A percentile compares a stretch with the other conserved stretches of the same genome.
phyloP scores from a whole-genome alignment of 1,140 invertebrate genomes.

The Agrypnia vestita region DNA sequence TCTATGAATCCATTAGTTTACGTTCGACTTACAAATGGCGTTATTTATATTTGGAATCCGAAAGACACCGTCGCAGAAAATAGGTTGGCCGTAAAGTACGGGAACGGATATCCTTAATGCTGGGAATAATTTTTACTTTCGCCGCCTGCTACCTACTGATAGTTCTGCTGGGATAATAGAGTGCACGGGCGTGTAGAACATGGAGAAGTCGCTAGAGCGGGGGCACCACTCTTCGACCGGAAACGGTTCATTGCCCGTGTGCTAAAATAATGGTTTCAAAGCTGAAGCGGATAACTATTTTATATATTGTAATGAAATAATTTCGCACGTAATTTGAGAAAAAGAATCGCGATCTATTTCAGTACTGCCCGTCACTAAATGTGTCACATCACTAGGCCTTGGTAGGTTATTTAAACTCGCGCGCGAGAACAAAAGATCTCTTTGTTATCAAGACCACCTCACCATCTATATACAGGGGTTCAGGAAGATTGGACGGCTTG shows the following conservation, averaged over 20 bases:
- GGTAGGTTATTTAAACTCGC: no score
- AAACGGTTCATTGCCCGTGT: constrained; percentile 37
- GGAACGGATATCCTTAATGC: constrained; percentile 59
- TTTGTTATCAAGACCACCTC: no score
- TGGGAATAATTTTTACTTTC: constrained; percentile 57
- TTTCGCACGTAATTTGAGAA: no score
- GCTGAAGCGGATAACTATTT: neutral
- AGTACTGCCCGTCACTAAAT: no score
- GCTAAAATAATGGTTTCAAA: constrained; percentile 19
- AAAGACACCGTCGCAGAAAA: constrained; percentile 56
- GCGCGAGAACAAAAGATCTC: no score
- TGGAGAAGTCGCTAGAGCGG: neutral
- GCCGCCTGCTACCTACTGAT: constrained; percentile 48
- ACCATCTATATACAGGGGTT: no score
- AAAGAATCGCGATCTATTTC: no score
- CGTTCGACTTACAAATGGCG: constrained; percentile 41
- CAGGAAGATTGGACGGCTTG: no score
- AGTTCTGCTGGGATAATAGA: constrained; percentile 4
- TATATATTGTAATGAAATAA: no score
- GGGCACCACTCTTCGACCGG: constrained; percentile 24
- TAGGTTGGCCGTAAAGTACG: constrained; percentile 56
- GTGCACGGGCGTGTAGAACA: neutral
- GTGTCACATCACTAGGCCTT: no score
- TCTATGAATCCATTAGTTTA: no score
- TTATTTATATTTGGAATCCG: constrained; percentile 58